Conservation (phyloP, 2,888 invertebrate species). For the Eumerus sabulonum region DNA sequence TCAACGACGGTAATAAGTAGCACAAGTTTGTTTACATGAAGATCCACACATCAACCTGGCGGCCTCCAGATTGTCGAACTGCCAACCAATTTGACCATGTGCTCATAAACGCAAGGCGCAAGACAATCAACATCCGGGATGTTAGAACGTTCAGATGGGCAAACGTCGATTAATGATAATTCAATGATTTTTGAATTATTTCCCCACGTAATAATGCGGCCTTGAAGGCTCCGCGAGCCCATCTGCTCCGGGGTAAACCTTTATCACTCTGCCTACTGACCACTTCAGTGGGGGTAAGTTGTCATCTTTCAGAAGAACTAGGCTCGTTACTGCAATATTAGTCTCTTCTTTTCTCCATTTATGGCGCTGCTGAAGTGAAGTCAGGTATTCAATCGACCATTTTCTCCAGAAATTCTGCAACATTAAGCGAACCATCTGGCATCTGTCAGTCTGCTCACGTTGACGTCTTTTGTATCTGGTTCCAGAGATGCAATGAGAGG, state of each 20-base stretch:
- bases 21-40: too few relatives aligned
- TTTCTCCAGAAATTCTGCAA: conserved; percentile 1
- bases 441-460: background rate
- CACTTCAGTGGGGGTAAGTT: background rate
- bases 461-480: too few relatives aligned
- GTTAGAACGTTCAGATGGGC: too few relatives aligned
- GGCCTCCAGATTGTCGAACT: too few relatives aligned
- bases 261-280: background rate
- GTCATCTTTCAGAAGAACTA: background rate
- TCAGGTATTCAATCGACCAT: background rate
- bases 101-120: too few relatives aligned
- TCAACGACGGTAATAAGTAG: too few relatives aligned
- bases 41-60: too few relatives aligned
- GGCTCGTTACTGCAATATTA: background rate
- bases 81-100: too few relatives aligned
- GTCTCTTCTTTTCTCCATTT: background rate
- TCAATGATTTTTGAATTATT: background rate
- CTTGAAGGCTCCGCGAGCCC: background rate
- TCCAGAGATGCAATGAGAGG: background rate
- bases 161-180: too few relatives aligned
- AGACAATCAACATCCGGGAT: too few relatives aligned
- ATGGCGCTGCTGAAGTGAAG: background rate
- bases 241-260: background rate
- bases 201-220: background rate
- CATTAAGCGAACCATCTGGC: background rate